Conservation (phyloP, 2,888 invertebrate species). For the Hydriomena furcata region DNA sequence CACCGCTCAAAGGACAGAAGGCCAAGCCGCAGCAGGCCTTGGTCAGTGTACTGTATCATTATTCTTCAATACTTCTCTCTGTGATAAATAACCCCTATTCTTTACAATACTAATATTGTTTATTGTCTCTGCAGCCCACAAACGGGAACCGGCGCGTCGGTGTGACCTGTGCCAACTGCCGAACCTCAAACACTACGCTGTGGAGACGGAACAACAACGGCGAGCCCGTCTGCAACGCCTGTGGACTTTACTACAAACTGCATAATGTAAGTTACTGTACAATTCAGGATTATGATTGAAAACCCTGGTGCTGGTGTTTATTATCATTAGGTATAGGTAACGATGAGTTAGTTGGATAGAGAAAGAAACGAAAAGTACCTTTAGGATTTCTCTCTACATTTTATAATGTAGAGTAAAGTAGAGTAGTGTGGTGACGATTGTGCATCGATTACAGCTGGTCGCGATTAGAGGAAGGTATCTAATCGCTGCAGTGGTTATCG, state of each 20-base stretch:
- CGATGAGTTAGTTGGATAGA: too few relatives aligned
- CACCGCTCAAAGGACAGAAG: conserved; percentile 86
- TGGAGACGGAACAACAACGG: conserved; percentile 98
- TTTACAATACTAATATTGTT: too few relatives aligned
- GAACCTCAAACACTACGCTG: conserved; percentile 95
- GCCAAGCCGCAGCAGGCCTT: conserved; percentile 85
- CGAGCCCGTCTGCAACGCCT: conserved; percentile 99
- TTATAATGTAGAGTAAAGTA: too few relatives aligned
- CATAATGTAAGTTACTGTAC: conserved; percentile 85
- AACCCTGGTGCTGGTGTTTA: too few relatives aligned
- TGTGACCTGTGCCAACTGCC: conserved; percentile 97
- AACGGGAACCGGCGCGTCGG: conserved; percentile 87
- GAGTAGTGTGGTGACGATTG: too few relatives aligned
- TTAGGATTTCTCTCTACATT: too few relatives aligned
- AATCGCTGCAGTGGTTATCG: conserved; percentile 76
- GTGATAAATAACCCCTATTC: too few relatives aligned
- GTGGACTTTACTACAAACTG: conserved; percentile 96
- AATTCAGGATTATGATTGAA: too few relatives aligned
- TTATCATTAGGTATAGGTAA: too few relatives aligned
- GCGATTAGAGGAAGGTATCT: conserved; percentile 59
- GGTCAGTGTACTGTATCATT: conserved; percentile 45
- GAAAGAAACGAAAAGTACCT: too few relatives aligned
- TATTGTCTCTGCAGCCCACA: conserved; percentile 61
- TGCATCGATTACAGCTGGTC: conserved; percentile 22
- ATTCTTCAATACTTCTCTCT: not conserved